A percentile compares a stretch with the other conserved stretches of the same genome.
Evolutionary conservation across 2,797 vertebrate genomes (phyloP).

Genomic region (Sorex maritimensis): DNA sequence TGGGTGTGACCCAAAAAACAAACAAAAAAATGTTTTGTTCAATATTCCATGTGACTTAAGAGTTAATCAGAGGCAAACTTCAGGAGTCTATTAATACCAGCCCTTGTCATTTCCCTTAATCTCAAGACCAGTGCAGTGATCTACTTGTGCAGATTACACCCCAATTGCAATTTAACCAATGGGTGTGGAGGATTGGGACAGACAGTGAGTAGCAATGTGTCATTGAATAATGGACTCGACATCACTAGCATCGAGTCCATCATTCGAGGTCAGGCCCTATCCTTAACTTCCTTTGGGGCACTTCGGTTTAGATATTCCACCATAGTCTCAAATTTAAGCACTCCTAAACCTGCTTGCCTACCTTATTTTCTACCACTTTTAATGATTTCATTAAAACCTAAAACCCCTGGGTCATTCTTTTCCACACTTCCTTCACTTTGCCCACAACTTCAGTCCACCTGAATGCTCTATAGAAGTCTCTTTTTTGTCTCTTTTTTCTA

Average conservation of each 20-base stretch:
- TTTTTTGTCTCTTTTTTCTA: slow-evolving; percentile 14
- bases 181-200: background rate
- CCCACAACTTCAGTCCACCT: background rate
- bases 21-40: background rate
- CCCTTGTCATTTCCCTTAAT: background rate
- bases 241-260: background rate
- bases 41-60: slow-evolving; percentile 35
- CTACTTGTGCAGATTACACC: background rate
- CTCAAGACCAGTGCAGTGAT: slow-evolving; percentile 9
- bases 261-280: background rate
- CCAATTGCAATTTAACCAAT: background rate
- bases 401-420: background rate
- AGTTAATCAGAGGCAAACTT: slow-evolving; percentile 8
- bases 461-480: background rate
- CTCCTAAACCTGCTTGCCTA: background rate
- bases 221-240: background rate
- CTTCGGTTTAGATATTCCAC: slow-evolving; percentile 16
- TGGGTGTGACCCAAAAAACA: no score
- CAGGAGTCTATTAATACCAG: background rate
- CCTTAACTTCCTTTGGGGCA: background rate
- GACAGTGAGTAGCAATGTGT: background rate
- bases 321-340: background rate
- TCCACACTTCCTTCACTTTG: background rate
- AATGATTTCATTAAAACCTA: slow-evolving; percentile 11
- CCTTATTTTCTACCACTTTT: slow-evolving; percentile 15